Evolutionary conservation across 1,140 invertebrate species (phyloP), one percentile per base, ranked within the genome.

Genomic region (Pogonomyrmex barbatus): DNA sequence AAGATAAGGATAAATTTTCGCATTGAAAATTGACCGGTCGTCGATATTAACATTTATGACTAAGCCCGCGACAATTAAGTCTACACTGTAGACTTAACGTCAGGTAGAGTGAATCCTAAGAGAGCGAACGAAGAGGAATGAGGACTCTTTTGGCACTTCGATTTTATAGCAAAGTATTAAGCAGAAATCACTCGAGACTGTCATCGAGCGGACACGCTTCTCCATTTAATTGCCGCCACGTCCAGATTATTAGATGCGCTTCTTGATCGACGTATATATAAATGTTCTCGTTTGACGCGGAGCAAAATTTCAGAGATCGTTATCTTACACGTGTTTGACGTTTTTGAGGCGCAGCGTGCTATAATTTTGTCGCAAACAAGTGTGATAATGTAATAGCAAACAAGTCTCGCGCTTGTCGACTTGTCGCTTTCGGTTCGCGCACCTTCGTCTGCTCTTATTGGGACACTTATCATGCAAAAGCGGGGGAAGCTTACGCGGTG

Each of bases 361-460:
- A 56, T 81, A 81, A 81, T 81, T 81, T 71, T 36, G 52, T 12
- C 65, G 65, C 65, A 39, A 71, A 82, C 78, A 82, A 71, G 67
- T 45, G 65, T 45, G 78, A 82, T 82, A 82, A 82, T 82, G 65
- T 82, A 39, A 58, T 58, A 71, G 50, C 65, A 30, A 8, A 47
- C 78, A 71, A 58, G 78, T 70, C 63, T 39, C 14, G 78, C 78
- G 78, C 78, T 58, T 47, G 78, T 82, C 78, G 71, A 33, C 65
- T 58, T 81, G 24, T 56, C 63, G 63, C 63, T 68, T 70, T 81
- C 14, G 50, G 62, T 65, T n/a, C 62, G 33, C 63, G 5, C 8
- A 42, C 24, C 17, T 56, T 47, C 62, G 4, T 0, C 39, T 58
- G 65, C 39, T 70, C 8, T 71, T 82, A 71, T 71, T 82, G 65